Percentiles rank a stretch among this genome's conserved stretches.
Conservation (phyloP, 2,888 invertebrate genomes). For the Drosophila conformis region DNA sequence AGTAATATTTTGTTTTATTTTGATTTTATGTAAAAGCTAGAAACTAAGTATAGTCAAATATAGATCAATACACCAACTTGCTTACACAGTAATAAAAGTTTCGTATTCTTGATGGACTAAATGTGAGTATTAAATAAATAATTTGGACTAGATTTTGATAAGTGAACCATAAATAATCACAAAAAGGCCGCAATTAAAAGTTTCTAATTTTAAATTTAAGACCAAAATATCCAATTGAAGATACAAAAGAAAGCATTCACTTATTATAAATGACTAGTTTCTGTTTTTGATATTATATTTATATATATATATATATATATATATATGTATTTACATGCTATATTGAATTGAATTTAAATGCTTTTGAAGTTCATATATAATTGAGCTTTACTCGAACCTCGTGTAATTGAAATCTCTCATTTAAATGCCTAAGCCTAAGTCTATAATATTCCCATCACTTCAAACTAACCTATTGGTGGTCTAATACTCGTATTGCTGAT, state of each 20-base stretch:
- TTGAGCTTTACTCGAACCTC: constrained; percentile 37
- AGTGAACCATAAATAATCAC: constrained; percentile 62
- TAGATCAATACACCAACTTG: constrained; percentile 17
- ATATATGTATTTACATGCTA: constrained; percentile 23
- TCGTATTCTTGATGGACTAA: background rate
- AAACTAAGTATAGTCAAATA: constrained; percentile 21
- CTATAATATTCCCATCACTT: constrained; percentile 21
- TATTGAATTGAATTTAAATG: constrained; percentile 13
- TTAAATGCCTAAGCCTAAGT: constrained; percentile 12
- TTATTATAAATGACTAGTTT: constrained; percentile 33
- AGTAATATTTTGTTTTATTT: constrained; percentile 27
- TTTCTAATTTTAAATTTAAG: constrained; percentile 40
- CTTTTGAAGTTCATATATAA: constrained; percentile 1
- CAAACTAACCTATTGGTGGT: constrained; percentile 61
- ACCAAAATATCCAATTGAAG: background rate
- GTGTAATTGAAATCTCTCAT: constrained; percentile 18
- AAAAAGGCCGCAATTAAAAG: constrained; percentile 66
- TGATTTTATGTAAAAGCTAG: constrained; percentile 16
- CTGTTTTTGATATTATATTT: background rate
- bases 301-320: background rate
- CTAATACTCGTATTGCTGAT: constrained; percentile 55
- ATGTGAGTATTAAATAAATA: constrained; percentile 29
- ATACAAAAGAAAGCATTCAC: constrained; percentile 34
- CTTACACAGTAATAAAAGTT: constrained; percentile 19
- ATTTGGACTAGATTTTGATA: constrained; percentile 71